Conservation (phyloP, 2,888 invertebrate genomes). For the Silvanus unidentatus region DNA sequence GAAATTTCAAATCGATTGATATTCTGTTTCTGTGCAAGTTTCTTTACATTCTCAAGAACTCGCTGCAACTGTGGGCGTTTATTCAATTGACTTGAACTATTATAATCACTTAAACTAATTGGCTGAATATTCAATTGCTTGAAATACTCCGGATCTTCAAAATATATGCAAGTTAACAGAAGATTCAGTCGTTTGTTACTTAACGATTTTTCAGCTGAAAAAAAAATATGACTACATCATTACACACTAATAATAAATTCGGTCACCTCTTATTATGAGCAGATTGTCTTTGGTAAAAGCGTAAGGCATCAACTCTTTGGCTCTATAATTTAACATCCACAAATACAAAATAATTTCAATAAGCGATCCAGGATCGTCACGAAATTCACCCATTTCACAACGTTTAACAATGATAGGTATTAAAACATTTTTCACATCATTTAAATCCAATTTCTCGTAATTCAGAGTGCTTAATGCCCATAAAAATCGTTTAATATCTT, state of each 20-base stretch:
- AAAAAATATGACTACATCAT: background rate
- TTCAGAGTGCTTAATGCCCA: constrained; percentile 42
- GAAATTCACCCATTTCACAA: constrained; percentile 27
- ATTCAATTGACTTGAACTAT: constrained; percentile 29
- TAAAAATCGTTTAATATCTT: constrained; percentile 47
- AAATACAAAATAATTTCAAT: constrained; percentile 41
- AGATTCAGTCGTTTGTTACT: constrained; percentile 36
- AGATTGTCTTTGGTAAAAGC: constrained; percentile 26
- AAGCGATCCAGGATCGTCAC: constrained; percentile 31
- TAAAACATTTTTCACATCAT: constrained; percentile 32
- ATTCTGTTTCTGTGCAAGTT: constrained; percentile 21
- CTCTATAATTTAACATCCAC: constrained; percentile 43
- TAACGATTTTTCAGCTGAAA: constrained; percentile 28
- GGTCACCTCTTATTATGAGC: constrained; percentile 22
- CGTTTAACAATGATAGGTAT: constrained; percentile 33
- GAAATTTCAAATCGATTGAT: constrained; percentile 33
- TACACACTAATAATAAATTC: background rate
- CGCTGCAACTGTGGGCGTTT: constrained; percentile 34
- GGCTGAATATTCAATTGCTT: constrained; percentile 30
- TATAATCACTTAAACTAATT: constrained; percentile 17
- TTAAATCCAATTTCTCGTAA: constrained; percentile 26
- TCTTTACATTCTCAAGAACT: constrained; percentile 30
- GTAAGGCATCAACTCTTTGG: constrained; percentile 33
- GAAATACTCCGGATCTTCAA: constrained; percentile 39
- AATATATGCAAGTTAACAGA: constrained; percentile 40